Evolutionary conservation across 1,140 invertebrate genomes (phyloP).

Genomic region (Brachystomella parvula): DNA sequence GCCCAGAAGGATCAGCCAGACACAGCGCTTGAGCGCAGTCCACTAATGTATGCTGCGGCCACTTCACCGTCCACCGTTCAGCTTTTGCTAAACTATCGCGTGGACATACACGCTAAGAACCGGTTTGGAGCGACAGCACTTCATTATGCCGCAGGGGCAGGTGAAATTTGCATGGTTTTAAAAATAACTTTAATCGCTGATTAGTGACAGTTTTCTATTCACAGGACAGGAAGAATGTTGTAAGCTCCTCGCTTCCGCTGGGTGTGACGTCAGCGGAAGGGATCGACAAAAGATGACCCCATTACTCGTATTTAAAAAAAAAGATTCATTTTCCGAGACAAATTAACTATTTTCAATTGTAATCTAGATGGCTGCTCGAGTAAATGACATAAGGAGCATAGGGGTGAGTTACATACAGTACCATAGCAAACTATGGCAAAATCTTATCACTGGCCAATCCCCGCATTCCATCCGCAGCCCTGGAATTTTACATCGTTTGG

Average conservation of each 20-base stretch:
- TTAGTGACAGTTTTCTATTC: not conserved
- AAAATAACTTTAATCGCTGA: not conserved
- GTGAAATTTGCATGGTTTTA: conserved; percentile 15
- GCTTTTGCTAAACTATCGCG: conserved; percentile 31
- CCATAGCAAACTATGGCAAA: no score
- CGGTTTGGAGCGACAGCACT: conserved; percentile 36
- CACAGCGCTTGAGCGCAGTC: conserved; percentile 33
- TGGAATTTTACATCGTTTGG: no score
- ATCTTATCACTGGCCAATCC: no score
- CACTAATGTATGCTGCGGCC: conserved; percentile 34
- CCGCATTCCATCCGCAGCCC: no score
- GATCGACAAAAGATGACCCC: conserved; percentile 38
- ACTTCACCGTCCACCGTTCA: conserved; percentile 33
- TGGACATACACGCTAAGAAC: conserved; percentile 33
- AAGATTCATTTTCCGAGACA: not conserved
- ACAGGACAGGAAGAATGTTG: conserved; percentile 37
- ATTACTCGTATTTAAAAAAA: conserved; percentile 16
- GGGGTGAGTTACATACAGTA: conserved; percentile 26
- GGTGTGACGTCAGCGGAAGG: conserved; percentile 36
- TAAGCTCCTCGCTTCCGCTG: conserved; percentile 25
- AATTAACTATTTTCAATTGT: not conserved
- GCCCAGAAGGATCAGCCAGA: conserved; percentile 38
- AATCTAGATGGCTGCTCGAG: conserved; percentile 31
- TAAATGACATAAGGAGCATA: conserved; percentile 37
- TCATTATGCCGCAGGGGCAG: conserved; percentile 37